Conservation (phyloP, 2,888 invertebrate species). For the Acheta domesticus region DNA sequence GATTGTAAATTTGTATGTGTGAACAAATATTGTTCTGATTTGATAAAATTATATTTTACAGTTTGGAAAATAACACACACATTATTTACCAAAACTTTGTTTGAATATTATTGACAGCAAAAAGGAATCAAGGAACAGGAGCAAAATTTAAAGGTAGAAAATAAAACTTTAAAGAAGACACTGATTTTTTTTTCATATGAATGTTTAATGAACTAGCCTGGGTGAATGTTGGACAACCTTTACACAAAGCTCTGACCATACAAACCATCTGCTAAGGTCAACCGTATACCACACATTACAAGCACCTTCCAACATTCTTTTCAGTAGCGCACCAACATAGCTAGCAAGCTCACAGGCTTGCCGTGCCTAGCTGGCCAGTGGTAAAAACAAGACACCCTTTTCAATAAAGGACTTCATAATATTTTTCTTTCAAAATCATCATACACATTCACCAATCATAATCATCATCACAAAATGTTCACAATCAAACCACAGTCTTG, state of each 20-base stretch:
- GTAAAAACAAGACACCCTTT: constrained; percentile 18
- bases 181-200: constrained; percentile 20
- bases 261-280: constrained; percentile 28
- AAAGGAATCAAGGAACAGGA: too few relatives aligned
- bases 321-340: neutral
- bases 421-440: constrained; percentile 18
- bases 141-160: neutral
- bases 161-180: neutral
- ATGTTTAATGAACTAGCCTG: constrained; percentile 34
- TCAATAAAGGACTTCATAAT: constrained; percentile 18
- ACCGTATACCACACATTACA: constrained; percentile 28
- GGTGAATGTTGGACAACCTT: constrained; percentile 31
- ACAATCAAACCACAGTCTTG: constrained; percentile 34
- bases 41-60: too few relatives aligned
- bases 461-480: constrained; percentile 27
- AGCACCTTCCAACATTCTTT: constrained; percentile 28
- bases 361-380: constrained; percentile 1
- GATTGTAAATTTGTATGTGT: too few relatives aligned
- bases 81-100: too few relatives aligned
- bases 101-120: too few relatives aligned
- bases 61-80: too few relatives aligned
- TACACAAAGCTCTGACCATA: constrained; percentile 31
- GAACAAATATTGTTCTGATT: too few relatives aligned
- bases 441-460: constrained; percentile 18
- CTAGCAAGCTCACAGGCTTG: neutral